Conservation (phyloP, 2,888 invertebrate species). For the Apamea epomidion region DNA sequence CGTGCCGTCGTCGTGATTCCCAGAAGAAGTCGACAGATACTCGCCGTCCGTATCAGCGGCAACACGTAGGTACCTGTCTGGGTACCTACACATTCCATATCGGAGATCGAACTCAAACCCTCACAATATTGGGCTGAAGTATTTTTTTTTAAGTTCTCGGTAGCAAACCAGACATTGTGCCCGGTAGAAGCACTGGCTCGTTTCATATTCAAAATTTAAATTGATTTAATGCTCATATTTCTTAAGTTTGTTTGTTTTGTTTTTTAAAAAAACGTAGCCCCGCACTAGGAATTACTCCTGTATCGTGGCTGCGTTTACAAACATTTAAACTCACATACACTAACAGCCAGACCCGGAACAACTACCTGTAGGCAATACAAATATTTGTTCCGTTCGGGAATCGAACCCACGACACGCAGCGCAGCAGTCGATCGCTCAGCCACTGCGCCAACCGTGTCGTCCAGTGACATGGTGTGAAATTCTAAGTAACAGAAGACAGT, state of each 20-base stretch:
- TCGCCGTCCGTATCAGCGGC: not conserved
- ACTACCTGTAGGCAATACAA: no score
- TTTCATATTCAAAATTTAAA: not conserved
- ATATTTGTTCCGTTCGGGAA: no score
- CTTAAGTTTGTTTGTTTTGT: not conserved
- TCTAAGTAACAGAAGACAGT: not conserved
- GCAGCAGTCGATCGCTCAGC: no score
- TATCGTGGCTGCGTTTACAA: no score
- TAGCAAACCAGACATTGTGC: not conserved
- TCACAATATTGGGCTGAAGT: not conserved
- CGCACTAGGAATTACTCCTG: no score
- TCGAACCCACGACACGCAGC: no score
- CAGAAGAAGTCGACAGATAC: not conserved
- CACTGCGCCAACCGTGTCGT: no score
- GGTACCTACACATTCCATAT: constrained; percentile 1
- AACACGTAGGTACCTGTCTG: not conserved
- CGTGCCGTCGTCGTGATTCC: not conserved
- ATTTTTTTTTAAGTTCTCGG: not conserved
- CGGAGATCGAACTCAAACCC: not conserved
- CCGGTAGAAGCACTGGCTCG: not conserved
- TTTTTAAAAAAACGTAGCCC: no score
- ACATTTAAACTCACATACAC: no score
- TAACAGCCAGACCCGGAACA: no score
- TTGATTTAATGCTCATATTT: not conserved
- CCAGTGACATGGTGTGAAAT: not conserved